Conservation (phyloP, 2,888 invertebrate species). For the Agrilus mali region DNA sequence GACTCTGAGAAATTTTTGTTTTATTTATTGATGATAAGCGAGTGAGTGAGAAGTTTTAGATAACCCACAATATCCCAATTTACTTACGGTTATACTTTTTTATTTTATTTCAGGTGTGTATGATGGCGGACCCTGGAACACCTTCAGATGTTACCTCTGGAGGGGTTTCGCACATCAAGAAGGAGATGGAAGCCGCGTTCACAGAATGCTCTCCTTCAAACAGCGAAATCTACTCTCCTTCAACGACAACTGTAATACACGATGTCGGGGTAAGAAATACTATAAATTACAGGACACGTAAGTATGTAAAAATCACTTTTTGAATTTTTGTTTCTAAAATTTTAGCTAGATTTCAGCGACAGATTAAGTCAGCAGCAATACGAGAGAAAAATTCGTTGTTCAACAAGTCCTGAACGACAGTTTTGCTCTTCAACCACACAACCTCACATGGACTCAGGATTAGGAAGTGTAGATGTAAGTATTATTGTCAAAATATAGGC, state of each 20-base stretch:
- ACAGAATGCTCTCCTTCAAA: slow-evolving; percentile 39
- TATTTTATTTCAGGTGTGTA: slow-evolving; percentile 46
- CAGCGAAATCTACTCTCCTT: slow-evolving; percentile 41
- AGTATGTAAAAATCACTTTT: neutral
- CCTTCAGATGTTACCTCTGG: slow-evolving; percentile 18
- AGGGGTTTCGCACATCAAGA: slow-evolving; percentile 35
- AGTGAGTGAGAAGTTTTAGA: too few relatives aligned
- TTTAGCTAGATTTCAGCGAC: slow-evolving; percentile 36
- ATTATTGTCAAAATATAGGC: neutral
- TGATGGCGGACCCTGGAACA: slow-evolving; percentile 49
- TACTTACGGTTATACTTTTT: neutral
- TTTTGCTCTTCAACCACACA: slow-evolving; percentile 83
- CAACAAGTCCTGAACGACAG: slow-evolving; percentile 73
- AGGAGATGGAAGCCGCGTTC: slow-evolving; percentile 43
- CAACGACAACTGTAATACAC: slow-evolving; percentile 38
- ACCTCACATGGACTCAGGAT: slow-evolving; percentile 44
- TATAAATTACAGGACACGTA: neutral
- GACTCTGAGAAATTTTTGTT: too few relatives aligned
- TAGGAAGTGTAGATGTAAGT: slow-evolving; percentile 39
- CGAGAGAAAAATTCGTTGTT: slow-evolving; percentile 49
- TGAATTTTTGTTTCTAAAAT: neutral
- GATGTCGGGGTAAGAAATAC: slow-evolving; percentile 30
- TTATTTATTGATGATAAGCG: too few relatives aligned
- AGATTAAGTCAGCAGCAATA: slow-evolving; percentile 29
- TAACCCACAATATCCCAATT: too few relatives aligned